Evolutionary conservation across 2,113 vertebrate species (phyloP).

Genomic region (Pseudorectes ferrugineus): DNA sequence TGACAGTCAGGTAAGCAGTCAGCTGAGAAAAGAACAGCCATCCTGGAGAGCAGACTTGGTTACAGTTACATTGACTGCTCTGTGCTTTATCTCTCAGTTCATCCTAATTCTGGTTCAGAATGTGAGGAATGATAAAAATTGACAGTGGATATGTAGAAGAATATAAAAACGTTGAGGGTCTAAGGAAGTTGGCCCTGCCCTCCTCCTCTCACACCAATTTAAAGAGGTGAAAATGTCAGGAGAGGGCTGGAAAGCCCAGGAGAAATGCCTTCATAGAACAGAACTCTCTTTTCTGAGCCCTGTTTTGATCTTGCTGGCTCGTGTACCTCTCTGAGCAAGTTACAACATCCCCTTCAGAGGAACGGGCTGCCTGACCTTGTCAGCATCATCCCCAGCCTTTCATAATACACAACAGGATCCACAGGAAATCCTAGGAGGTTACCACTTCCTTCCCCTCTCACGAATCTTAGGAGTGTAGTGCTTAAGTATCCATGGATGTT

Average conservation of each 20-base stretch:
- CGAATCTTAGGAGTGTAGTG: background rate
- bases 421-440: slow-evolving; percentile 41
- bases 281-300: background rate
- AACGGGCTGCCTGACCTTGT: background rate
- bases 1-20: background rate
- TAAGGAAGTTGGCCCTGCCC: background rate
- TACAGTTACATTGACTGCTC: background rate
- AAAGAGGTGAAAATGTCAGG: background rate
- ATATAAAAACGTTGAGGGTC: background rate
- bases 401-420: background rate
- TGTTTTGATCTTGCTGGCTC: background rate
- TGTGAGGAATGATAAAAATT: background rate
- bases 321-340: background rate
- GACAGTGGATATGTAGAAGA: background rate
- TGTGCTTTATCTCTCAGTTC: background rate
- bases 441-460: slow-evolving; percentile 39
- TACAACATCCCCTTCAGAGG: background rate
- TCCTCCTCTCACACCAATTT: background rate
- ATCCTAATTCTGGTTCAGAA: background rate
- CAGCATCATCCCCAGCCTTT: background rate
- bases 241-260: background rate
- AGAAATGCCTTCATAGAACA: background rate
- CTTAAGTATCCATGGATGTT: background rate
- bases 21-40: background rate
- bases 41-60: background rate